Conservation (phyloP, 37 sponge, comb jelly and placozoan genomes). For the Mnemiopsis leidyi region DNA sequence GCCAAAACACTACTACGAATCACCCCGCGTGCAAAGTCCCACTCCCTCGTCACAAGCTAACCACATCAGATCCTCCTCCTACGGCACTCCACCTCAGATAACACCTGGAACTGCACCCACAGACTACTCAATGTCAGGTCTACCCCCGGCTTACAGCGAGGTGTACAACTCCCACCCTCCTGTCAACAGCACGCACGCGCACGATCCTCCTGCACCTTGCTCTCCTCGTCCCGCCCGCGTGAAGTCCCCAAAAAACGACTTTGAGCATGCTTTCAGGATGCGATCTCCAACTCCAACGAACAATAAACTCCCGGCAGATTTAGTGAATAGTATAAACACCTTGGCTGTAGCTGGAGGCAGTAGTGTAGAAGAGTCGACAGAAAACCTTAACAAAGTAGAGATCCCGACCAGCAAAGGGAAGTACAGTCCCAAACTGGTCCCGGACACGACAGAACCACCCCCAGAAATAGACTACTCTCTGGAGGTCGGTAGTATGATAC, state of each 20-base stretch:
- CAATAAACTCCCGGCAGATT: neutral
- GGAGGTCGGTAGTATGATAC: conserved; percentile 26
- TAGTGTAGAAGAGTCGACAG: neutral
- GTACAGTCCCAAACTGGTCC: neutral
- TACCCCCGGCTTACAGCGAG: neutral
- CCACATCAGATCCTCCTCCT: neutral
- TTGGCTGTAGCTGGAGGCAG: neutral
- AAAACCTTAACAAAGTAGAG: neutral
- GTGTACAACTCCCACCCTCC: neutral
- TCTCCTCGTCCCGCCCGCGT: neutral
- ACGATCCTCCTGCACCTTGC: neutral
- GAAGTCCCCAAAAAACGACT: neutral
- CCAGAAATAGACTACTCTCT: neutral
- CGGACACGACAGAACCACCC: conserved; percentile 1
- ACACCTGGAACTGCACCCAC: neutral
- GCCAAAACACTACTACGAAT: conserved; percentile 39
- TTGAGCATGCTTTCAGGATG: conserved; percentile 15
- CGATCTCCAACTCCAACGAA: neutral
- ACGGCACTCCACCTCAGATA: neutral
- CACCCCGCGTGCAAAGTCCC: neutral
- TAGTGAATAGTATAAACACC: neutral
- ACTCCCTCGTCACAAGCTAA: neutral
- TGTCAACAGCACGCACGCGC: neutral
- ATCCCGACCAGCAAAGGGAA: neutral
- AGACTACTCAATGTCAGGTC: neutral